Evolutionary conservation across 1,140 invertebrate genomes (phyloP).

Genomic region (Drosophila sp.): DNA sequence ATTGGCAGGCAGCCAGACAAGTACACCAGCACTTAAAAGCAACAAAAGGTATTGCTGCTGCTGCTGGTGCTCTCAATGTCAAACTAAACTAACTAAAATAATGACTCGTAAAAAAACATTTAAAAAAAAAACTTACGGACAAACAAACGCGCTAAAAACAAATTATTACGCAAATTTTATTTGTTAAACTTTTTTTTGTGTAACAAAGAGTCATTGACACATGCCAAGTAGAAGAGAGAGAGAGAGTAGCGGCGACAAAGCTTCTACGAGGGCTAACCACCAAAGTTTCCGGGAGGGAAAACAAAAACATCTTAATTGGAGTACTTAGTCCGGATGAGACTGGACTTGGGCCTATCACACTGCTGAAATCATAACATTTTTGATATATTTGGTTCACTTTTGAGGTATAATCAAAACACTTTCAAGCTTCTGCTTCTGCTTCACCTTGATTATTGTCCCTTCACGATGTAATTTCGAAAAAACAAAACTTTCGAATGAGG

Average conservation of each 20-base stretch:
- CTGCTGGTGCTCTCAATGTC: slow-evolving; percentile 40
- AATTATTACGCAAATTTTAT: slow-evolving; percentile 62
- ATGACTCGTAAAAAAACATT: slow-evolving; percentile 4
- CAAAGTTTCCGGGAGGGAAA: neutral
- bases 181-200: slow-evolving; percentile 36
- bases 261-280: neutral
- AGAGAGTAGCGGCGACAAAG: neutral
- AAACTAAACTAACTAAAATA: slow-evolving; percentile 21
- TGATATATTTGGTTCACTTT: too few relatives aligned
- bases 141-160: slow-evolving; percentile 20
- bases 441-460: too few relatives aligned
- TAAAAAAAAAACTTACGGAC: slow-evolving; percentile 11
- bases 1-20: slow-evolving; percentile 18
- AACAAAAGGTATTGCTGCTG: slow-evolving; percentile 39
- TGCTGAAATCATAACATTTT: too few relatives aligned
- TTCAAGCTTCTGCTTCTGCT: too few relatives aligned
- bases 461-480: too few relatives aligned
- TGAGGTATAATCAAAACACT: too few relatives aligned
- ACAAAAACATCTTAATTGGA: neutral
- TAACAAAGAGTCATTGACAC: slow-evolving; percentile 48
- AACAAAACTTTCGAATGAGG: too few relatives aligned
- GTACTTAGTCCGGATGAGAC: too few relatives aligned
- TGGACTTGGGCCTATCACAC: too few relatives aligned
- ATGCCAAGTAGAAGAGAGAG: slow-evolving; percentile 12
- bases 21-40: slow-evolving; percentile 38